Evolutionary conservation across 1,140 invertebrate genomes (phyloP).

Genomic region (Marisa cornuarietis): DNA sequence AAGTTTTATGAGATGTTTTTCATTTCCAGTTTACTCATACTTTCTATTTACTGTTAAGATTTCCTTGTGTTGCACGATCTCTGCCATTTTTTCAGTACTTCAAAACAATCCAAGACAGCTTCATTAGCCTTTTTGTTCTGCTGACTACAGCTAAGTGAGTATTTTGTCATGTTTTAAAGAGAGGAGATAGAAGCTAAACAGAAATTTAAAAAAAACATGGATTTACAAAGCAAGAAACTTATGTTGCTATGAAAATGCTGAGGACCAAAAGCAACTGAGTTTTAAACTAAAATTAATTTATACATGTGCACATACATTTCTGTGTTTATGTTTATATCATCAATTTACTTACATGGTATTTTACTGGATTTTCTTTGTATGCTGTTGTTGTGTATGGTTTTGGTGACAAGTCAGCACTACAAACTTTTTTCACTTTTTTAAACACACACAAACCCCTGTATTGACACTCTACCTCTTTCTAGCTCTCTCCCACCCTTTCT

Average conservation of each 20-base stretch:
- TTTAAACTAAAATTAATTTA: too few relatives aligned
- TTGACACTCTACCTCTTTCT: not conserved
- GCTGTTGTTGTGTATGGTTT: not conserved
- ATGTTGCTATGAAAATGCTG: too few relatives aligned
- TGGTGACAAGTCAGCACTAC: not conserved
- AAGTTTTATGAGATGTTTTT: not conserved
- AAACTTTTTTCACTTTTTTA: not conserved
- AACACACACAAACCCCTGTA: not conserved
- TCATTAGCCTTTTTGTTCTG: conserved; percentile 89
- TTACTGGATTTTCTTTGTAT: too few relatives aligned
- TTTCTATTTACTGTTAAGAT: too few relatives aligned
- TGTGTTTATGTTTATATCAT: not conserved
- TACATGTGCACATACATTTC: not conserved
- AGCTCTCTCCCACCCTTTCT: not conserved
- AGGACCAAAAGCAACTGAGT: too few relatives aligned
- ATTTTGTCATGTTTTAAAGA: not conserved
- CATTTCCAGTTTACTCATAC: too few relatives aligned
- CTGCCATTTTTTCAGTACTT: conserved; percentile 72
- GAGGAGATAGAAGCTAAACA: too few relatives aligned
- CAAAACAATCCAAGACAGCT: conserved; percentile 80
- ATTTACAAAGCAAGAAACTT: too few relatives aligned
- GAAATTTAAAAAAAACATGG: too few relatives aligned
- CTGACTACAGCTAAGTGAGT: conserved; percentile 92
- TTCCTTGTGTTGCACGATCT: too few relatives aligned
- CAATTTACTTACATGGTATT: not conserved